phyloP scores from a whole-genome alignment of 2,113 vertebrate genomes.

The Tyrannus savana region DNA sequence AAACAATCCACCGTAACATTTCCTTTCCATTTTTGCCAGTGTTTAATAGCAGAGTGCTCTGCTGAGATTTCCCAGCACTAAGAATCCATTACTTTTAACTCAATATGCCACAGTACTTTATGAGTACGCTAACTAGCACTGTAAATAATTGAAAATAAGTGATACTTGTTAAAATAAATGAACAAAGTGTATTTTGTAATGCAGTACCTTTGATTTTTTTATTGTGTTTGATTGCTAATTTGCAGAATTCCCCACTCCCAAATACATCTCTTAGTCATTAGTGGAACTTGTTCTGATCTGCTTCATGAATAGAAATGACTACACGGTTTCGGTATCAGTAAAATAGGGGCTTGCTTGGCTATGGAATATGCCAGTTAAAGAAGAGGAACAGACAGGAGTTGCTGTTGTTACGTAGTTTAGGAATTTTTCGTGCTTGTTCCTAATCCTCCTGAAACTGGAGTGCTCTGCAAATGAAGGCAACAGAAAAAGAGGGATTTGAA shows the following conservation, averaged over 20 bases:
- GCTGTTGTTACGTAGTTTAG: not conserved
- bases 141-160: constrained; percentile 74
- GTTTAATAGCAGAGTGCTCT: constrained; percentile 40
- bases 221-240: constrained; percentile 68
- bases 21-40: not conserved
- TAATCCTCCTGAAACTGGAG: not conserved
- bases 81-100: constrained; percentile 65
- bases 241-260: constrained; percentile 35
- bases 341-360: not conserved
- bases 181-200: constrained; percentile 66
- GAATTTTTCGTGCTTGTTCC: not conserved
- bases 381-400: not conserved
- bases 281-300: constrained; percentile 48
- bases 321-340: not conserved
- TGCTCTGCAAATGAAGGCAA: not conserved
- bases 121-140: constrained; percentile 50
- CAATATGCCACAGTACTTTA: constrained; percentile 39
- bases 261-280: constrained; percentile 56
- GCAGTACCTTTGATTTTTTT: constrained; percentile 50
- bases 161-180: constrained; percentile 71
- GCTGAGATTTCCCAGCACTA: constrained; percentile 32
- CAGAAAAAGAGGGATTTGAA: not conserved
- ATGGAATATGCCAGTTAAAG: not conserved
- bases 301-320: constrained; percentile 54
- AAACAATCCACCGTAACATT: constrained; percentile 18